phyloP scores from a whole-genome alignment of 2,113 vertebrate genomes.

The Halichoerus grypus region DNA sequence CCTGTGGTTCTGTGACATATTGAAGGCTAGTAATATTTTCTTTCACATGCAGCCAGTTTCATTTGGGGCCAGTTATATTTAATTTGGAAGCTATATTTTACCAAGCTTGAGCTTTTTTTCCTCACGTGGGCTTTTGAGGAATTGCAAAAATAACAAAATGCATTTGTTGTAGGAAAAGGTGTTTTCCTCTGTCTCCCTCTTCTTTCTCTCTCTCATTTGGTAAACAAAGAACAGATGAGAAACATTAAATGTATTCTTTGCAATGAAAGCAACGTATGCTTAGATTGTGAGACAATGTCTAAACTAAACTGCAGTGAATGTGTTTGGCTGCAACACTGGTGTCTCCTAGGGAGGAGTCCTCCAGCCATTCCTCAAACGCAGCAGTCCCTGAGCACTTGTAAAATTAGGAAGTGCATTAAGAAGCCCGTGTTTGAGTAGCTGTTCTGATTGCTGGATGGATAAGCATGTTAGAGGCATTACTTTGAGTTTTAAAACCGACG shows the following conservation, averaged over 20 bases:
- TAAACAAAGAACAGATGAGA: constrained; percentile 65
- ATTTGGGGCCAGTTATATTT: neutral
- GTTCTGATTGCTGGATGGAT: constrained; percentile 75
- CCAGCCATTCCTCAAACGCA: neutral
- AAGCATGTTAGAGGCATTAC: constrained; percentile 79
- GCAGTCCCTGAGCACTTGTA: constrained; percentile 56
- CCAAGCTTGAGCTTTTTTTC: neutral
- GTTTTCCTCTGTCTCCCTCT: neutral
- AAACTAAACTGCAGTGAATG: constrained; percentile 41
- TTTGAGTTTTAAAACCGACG: constrained; percentile 80
- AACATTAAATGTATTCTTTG: constrained; percentile 31
- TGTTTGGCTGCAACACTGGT: neutral
- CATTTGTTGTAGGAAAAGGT: constrained; percentile 24
- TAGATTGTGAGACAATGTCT: constrained; percentile 47
- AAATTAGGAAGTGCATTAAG: constrained; percentile 79
- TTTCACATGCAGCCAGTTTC: neutral
- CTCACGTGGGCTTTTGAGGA: constrained; percentile 30
- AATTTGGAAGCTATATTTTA: neutral
- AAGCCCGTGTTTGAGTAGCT: constrained; percentile 69
- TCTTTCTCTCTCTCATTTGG: neutral
- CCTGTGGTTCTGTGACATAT: neutral
- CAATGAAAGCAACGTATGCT: constrained; percentile 34
- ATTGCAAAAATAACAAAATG: constrained; percentile 30
- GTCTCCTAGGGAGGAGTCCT: neutral
- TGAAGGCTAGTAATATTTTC: neutral